Evolutionary conservation across 2,888 invertebrate species (phyloP).

Genomic region (Thelaira solivaga): DNA sequence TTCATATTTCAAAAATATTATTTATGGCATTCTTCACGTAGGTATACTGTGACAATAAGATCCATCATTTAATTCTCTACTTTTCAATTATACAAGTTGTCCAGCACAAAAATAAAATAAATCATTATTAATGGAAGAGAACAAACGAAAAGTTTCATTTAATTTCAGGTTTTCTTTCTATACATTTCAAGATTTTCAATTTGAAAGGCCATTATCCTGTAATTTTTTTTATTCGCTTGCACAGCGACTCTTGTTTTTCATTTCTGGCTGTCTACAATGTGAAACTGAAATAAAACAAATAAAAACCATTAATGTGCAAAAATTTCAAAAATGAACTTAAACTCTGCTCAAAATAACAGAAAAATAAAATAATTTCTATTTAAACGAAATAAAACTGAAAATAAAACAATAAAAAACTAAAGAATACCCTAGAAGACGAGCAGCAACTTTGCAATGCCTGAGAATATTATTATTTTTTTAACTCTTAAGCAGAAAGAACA

Average conservation of each 20-base stretch:
- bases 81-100: not conserved
- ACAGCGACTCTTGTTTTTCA: conserved; percentile 1
- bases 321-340: conserved; percentile 54
- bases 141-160: conserved; percentile 21
- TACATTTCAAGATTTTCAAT: conserved; percentile 46
- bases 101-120: conserved; percentile 32
- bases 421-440: conserved; percentile 34
- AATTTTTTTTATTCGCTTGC: conserved; percentile 1
- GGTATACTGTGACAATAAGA: not conserved
- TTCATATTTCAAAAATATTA: not conserved
- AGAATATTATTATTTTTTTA: conserved; percentile 43
- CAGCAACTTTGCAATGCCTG: conserved; percentile 33
- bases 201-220: conserved; percentile 57
- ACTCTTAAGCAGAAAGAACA: conserved; percentile 5
- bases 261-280: conserved; percentile 3
- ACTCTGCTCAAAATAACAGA: conserved; percentile 15
- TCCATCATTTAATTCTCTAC: not conserved
- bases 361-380: conserved; percentile 51
- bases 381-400: conserved; percentile 15
- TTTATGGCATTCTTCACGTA: too few species aligned
- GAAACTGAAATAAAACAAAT: conserved; percentile 6
- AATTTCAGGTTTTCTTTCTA: conserved; percentile 20
- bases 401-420: conserved; percentile 1
- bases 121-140: conserved; percentile 14
- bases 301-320: conserved; percentile 52